A percentile compares a stretch with the other conserved stretches of the same genome.
phyloP scores from a whole-genome alignment of 2,797 vertebrate species.

The Chanos chanos region DNA sequence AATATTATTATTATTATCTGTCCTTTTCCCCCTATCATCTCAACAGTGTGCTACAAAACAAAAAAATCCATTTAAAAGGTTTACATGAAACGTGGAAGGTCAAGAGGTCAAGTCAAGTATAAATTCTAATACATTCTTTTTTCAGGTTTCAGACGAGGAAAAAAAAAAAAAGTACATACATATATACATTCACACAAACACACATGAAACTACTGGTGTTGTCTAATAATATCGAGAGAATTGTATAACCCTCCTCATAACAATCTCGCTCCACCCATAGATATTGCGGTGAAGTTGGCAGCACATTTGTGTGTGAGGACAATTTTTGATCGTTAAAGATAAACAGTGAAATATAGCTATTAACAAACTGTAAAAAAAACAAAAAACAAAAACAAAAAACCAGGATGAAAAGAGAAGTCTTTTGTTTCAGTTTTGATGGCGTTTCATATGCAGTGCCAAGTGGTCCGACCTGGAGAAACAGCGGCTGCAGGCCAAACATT shows the following conservation, averaged over 20 bases:
- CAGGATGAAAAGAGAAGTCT: not conserved
- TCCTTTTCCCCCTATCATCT: too few species aligned
- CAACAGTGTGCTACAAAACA: too few species aligned
- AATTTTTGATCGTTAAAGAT: slow-evolving; percentile 46
- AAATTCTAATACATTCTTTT: slow-evolving; percentile 62
- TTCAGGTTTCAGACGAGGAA: slow-evolving; percentile 49
- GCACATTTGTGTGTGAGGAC: slow-evolving; percentile 21
- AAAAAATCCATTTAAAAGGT: not conserved
- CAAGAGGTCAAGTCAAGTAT: slow-evolving; percentile 54
- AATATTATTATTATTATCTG: slow-evolving; percentile 15
- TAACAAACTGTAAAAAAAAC: slow-evolving; percentile 25
- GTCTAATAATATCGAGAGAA: slow-evolving; percentile 33
- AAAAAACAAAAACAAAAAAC: not conserved
- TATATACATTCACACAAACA: slow-evolving; percentile 45
- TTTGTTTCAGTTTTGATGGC: slow-evolving; percentile 63
- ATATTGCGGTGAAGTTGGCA: slow-evolving; percentile 26
- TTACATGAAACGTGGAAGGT: slow-evolving; percentile 30
- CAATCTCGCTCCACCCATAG: not conserved
- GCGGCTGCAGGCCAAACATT: slow-evolving; percentile 84
- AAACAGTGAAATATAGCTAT: slow-evolving; percentile 32
- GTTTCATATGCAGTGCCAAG: slow-evolving; percentile 90
- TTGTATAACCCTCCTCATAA: slow-evolving; percentile 28
- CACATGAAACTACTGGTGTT: not conserved
- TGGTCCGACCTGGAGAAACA: slow-evolving; percentile 94
- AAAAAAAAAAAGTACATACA: slow-evolving; percentile 55